Base-by-base conservation (phyloP, 2,797 vertebrate genomes). In the Australoheros facetus region DNA sequence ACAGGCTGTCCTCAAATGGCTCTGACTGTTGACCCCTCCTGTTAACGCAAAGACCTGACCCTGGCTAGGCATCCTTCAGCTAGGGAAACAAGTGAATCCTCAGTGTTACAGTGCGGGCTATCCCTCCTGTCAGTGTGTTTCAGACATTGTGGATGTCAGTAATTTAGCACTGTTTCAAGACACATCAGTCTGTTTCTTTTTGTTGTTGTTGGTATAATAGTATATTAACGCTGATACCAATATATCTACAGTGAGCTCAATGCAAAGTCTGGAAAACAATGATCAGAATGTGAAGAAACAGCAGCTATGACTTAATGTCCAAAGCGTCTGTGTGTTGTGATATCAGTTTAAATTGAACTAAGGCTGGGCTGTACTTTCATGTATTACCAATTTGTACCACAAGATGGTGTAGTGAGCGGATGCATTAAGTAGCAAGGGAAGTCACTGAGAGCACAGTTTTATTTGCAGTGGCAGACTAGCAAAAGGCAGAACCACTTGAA, bases 21-120 rank as follows among this genome's bases (percentile, higher is more conserved):
- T 78, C 71, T 84, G 83, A 80, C 75, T 76, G 78, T 73, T 85
- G 87, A 87, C 83, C 89, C 66, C 28, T 89, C 64, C 77, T 88
- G 85, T 88, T 86, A 88, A 80, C 85, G 71, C 78, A 73, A 54
- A 23, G 58, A 80, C 57, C 71, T 51, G 69, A 80, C 81, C 62
- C 54, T 73, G 83, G 85, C 81, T 77, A 85, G 88, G 90, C 81
- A 78, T 81, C 71, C 75, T 84, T 56, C 85, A 89, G 81, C 87
- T 83, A 78, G 77, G 55, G 74, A 69, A 82, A 59, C 56, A 42
- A 56, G 75, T 62, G 45, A 21, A 19, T 55, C 34, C 79, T 79
- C 60, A 42, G 16, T 14, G 75, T 81, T 73, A 54, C 26, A 30
- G 56, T 51, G 71, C 71, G 21, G 3, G 28, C 4, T 32, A n/a